Percentiles rank a stretch among this genome's conserved stretches.
Evolutionary conservation across 37 sponge, comb jelly and placozoan genomes (phyloP).

Genomic region (Theonella swinhoei): DNA sequence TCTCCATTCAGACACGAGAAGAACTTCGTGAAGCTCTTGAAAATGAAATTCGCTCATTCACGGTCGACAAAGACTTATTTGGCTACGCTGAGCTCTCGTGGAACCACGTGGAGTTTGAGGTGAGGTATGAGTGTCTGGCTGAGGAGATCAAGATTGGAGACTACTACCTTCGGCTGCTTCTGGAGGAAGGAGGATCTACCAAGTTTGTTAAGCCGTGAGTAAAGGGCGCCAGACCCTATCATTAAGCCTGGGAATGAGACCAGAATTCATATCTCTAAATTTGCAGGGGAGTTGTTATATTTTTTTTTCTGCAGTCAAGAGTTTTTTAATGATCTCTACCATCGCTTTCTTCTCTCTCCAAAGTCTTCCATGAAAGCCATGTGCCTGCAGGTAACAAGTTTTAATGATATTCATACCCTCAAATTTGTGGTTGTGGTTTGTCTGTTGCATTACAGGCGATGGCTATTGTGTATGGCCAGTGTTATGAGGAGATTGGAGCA

Average conservation of each 20-base stretch:
- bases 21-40: conserved; percentile 97
- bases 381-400: conserved; percentile 81
- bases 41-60: conserved; percentile 93
- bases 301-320: conserved; percentile 60
- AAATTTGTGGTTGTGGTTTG: background rate
- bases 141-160: conserved; percentile 97
- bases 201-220: conserved; percentile 91
- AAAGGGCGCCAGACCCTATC: background rate
- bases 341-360: conserved; percentile 96
- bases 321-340: conserved; percentile 99
- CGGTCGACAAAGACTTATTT: conserved; percentile 83
- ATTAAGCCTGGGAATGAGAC: no score
- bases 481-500: conserved; percentile 94
- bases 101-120: conserved; percentile 99
- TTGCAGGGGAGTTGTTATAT: no score
- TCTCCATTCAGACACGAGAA: conserved; percentile 79
- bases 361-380: conserved; percentile 96
- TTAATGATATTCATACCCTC: background rate
- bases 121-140: conserved; percentile 92
- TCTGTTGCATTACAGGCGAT: conserved; percentile 68
- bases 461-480: conserved; percentile 97
- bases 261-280: background rate
- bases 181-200: conserved; percentile 90
- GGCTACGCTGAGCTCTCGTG: conserved; percentile 89
- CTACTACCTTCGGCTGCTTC: conserved; percentile 93